Percentiles rank a stretch among this genome's conserved stretches.
Conservation (phyloP, 2,888 invertebrate species). For the Strigamia transsilvanica region DNA sequence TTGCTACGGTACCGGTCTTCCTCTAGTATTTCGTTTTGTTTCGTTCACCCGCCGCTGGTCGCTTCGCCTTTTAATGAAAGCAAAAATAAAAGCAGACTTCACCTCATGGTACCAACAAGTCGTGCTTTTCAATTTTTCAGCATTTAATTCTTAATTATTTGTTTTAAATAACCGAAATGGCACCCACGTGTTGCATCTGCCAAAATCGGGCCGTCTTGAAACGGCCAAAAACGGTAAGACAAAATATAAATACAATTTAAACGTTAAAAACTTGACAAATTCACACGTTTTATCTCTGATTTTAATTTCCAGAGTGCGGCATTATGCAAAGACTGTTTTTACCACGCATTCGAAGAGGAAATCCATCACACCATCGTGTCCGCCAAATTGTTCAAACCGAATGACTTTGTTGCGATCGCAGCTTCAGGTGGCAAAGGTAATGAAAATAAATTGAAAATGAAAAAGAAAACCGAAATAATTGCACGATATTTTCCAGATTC, state of each 20-base stretch:
- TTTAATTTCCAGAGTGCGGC: slow-evolving; percentile 73
- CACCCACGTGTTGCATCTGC: neutral
- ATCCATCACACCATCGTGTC: slow-evolving; percentile 88
- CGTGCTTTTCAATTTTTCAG: too few relatives aligned
- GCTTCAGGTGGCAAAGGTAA: slow-evolving; percentile 71
- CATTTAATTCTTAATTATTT: too few relatives aligned
- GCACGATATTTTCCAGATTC: slow-evolving; percentile 81
- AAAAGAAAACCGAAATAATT: neutral
- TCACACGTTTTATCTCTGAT: neutral
- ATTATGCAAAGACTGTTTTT: slow-evolving; percentile 94
- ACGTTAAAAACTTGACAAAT: neutral
- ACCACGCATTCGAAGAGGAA: slow-evolving; percentile 91
- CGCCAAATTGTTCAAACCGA: slow-evolving; percentile 81
- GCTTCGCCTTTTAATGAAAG: too few relatives aligned
- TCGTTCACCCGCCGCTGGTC: too few relatives aligned
- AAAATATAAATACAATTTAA: neutral
- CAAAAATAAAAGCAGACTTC: too few relatives aligned
- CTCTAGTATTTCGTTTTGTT: too few relatives aligned
- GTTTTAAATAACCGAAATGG: neutral
- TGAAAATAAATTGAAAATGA: neutral
- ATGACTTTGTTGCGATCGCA: slow-evolving; percentile 89
- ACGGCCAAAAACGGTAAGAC: neutral
- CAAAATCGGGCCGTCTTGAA: neutral
- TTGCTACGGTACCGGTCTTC: too few relatives aligned
- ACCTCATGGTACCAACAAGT: too few relatives aligned